Percentiles rank a stretch among this genome's conserved stretches.
These are phyloP conservation scores for Antheraea yamamai DNA, from an alignment of 2,888 invertebrate species.

Conservation along the genomic window DNA sequence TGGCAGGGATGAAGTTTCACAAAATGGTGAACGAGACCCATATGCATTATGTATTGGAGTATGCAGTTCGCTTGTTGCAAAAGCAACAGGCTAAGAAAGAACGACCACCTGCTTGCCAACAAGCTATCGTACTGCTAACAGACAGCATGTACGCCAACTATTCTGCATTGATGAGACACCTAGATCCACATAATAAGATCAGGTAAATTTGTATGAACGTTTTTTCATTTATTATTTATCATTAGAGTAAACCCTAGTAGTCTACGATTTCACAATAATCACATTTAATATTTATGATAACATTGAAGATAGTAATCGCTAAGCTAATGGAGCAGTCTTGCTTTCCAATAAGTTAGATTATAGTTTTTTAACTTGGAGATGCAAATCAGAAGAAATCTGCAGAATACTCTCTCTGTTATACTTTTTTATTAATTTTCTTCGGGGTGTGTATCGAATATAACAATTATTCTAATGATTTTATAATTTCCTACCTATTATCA, in stretches of 20 bases:
- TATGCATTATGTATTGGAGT: conserved; percentile 54
- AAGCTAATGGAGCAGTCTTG: too few relatives aligned
- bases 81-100: conserved; percentile 41
- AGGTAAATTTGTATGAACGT: conserved; percentile 44
- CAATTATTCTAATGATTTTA: not conserved
- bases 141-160: conserved; percentile 65
- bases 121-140: conserved; percentile 70
- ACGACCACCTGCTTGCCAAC: conserved; percentile 64
- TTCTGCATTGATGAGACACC: conserved; percentile 49
- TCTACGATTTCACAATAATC: not conserved
- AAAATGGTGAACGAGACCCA: conserved; percentile 55
- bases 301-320: not conserved
- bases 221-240: not conserved
- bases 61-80: conserved; percentile 56
- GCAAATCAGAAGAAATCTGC: not conserved
- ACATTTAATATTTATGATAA: not conserved
- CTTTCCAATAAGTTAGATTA: not conserved
- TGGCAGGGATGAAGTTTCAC: conserved; percentile 56
- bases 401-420: not conserved
- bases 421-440: not conserved
- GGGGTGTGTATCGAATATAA: not conserved
- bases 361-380: not conserved
- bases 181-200: conserved; percentile 64
- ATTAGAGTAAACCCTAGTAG: not conserved
- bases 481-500: too few relatives aligned